Conservation (phyloP, 2,113 vertebrate genomes). For the Caloenas nicobarica region DNA sequence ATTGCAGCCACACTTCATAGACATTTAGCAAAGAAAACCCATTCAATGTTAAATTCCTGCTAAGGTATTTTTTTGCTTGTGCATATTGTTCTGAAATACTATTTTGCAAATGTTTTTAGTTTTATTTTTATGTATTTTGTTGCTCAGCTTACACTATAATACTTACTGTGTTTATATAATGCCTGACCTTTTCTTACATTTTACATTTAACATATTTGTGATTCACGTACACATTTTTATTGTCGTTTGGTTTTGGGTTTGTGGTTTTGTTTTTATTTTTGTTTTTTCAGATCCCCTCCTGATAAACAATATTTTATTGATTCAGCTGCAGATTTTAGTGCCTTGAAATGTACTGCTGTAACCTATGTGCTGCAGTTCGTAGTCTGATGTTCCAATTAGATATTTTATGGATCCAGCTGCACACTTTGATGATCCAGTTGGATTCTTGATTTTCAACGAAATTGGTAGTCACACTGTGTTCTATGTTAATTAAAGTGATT, state of each 20-base stretch:
- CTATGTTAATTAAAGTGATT: neutral
- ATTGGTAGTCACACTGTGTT: neutral
- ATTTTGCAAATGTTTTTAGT: neutral
- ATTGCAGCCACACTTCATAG: neutral
- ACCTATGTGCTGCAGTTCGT: neutral
- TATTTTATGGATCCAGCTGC: slow-evolving; percentile 49
- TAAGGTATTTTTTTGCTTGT: neutral
- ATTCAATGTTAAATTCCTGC: neutral
- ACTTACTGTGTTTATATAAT: neutral
- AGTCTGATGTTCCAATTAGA: slow-evolving; percentile 23
- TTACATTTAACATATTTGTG: neutral
- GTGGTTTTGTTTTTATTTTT: no score
- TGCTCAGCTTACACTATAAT: neutral
- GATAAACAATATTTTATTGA: slow-evolving; percentile 50
- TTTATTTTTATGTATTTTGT: neutral
- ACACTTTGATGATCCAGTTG: slow-evolving; percentile 1
- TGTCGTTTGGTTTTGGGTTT: no score
- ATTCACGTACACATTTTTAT: neutral
- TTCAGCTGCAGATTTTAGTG: slow-evolving; percentile 57
- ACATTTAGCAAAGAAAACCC: neutral
- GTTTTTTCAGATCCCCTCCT: neutral
- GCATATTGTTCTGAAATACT: neutral
- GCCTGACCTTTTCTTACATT: neutral
- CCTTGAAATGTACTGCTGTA: neutral
- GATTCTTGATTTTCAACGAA: slow-evolving; percentile 5